These are phyloP conservation scores for Lethenteron reissneri DNA, from an alignment of 2,113 vertebrate genomes.

Conservation along the genomic window DNA sequence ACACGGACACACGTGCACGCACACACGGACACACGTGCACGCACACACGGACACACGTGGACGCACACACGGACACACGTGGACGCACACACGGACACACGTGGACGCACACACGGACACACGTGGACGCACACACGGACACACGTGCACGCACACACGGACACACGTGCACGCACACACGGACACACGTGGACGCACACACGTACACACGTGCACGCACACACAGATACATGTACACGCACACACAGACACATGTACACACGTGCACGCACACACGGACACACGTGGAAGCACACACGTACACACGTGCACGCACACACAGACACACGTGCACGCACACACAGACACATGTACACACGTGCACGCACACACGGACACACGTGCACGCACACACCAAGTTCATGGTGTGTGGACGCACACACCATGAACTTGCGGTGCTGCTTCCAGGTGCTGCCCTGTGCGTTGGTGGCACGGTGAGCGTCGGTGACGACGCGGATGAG, in stretches of 20 bases:
- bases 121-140: constrained; percentile 22
- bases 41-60: constrained; percentile 22
- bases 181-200: no score
- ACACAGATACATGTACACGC: no score
- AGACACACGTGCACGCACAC: no score
- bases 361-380: no score
- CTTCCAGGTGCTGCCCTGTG: constrained; percentile 90
- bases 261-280: no score
- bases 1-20: no score
- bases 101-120: constrained; percentile 22
- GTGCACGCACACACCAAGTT: constrained; percentile 22
- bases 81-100: no score
- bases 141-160: constrained; percentile 21
- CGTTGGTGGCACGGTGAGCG: constrained; percentile 79
- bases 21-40: constrained; percentile 22
- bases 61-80: constrained; percentile 22
- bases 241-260: no score
- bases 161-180: constrained; percentile 22
- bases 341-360: no score
- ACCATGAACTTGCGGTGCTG: constrained; percentile 98
- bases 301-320: no score
- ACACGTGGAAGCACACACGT: no score
- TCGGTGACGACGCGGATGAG: constrained; percentile 68
- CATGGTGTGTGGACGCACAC: constrained; percentile 12
- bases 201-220: no score